Evolutionary conservation across 2,113 vertebrate genomes (phyloP), one percentile per base, ranked within the genome.

Genomic region (Natator depressus): DNA sequence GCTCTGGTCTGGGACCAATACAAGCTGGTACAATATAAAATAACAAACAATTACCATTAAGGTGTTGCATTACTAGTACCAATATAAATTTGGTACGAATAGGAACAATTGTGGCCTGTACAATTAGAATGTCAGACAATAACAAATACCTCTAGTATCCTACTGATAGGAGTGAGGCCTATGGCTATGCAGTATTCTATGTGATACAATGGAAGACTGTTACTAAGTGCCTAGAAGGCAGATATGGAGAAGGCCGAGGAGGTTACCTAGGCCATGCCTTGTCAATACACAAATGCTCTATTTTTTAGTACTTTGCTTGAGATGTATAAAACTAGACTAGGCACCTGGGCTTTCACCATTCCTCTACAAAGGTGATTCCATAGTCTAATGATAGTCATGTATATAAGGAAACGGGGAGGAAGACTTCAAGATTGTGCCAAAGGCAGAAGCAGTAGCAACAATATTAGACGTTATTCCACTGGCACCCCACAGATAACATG

Each of bases 231-330:
- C 49, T 25, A 31, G 78, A 62, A 93, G 46, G 51, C 17, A 53
- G 90, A 13, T 46, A 16, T 47, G 79, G 90, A 42, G 47, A 82
- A 85, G 79, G 22, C 53, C 89, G 20, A 42, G 10, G 0, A 16
- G 78, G 69, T 25, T 78, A 14, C 29, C 42, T 78, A 14, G 24
- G 47, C 22, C 10, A 78, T 46, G 12, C 42, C 12, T 47, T 29
- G 25, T 88, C 88, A 47, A 93, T 84, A 76, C 50, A 51, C 85
- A 94, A 55, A 89, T 93, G 84, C 76, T 81, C 50, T 81, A 47
- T 88, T 29, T 0, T 5, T 2, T 0, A 75, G 20, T 10, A 50
- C 35, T 82, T 53, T 72, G 46, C n/a, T 82, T 84, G 42, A 91
- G 10, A 78, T 55, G 76, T 49, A 46, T 82, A 42, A 85, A 59